Evolutionary conservation across 2,888 invertebrate species (phyloP).

Genomic region (Mantis religiosa): DNA sequence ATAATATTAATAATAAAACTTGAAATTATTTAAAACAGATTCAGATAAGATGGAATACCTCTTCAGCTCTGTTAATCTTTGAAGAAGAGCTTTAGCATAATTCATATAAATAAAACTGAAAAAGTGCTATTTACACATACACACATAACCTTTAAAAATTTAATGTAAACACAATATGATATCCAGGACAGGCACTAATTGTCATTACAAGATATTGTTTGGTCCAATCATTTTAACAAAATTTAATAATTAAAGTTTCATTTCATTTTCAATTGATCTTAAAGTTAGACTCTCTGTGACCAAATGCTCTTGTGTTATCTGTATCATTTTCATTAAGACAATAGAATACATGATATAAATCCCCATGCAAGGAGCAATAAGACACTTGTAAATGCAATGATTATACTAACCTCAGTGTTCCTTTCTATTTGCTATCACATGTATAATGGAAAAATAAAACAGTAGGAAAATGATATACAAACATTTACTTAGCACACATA

Average conservation of each 20-base stretch:
- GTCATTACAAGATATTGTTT: neutral
- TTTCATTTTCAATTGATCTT: neutral
- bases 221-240: neutral
- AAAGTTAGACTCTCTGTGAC: neutral
- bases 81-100: neutral
- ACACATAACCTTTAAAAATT: neutral
- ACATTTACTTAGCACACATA: too few species aligned
- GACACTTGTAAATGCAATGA: neutral
- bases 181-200: conserved; percentile 2
- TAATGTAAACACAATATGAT: conserved; percentile 1
- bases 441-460: neutral
- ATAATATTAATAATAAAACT: too few species aligned
- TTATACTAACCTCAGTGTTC: neutral
- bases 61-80: neutral
- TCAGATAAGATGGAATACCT: neutral
- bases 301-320: neutral
- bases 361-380: neutral
- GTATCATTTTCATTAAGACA: neutral
- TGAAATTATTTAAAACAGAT: neutral
- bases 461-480: too few species aligned
- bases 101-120: neutral
- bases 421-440: neutral
- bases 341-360: neutral
- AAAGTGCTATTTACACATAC: conserved; percentile 3
- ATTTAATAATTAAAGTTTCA: neutral